Base-by-base conservation (phyloP, 2,797 vertebrate genomes). In the Vipera latastei region DNA sequence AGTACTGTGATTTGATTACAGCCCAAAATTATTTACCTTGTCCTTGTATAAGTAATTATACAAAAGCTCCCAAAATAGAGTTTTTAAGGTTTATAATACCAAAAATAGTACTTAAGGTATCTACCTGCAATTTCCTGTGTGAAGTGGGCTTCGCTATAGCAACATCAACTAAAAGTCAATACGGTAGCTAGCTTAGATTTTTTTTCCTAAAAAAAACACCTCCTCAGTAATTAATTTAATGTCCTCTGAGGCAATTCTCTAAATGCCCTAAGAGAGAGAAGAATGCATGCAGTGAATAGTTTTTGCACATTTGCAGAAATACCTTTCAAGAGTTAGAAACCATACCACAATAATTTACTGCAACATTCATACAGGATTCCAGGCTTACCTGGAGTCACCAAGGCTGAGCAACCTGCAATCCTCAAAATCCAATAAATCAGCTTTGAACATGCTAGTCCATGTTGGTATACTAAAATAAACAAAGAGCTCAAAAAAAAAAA, bases 21-120 rank as follows among this genome's bases (percentile, higher is more conserved):
- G n/a, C 92, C 93, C 93, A 90, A 93, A 92, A 93, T 93, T 93
- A 2, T 78, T 89, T 83, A 14, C 73, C 61, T 89, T 90, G 90
- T 91, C 88, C 2, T n/a, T n/a, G 51, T 53, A 90, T 89, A 20
- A 12, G 1, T 18, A 18, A 16, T 48, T 61, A 13, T 65, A 65
- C 89, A 65, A 65, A 65, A n/a, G 59, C 88, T 53, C 48, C 89
- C 48, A 14, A 89, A 65, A 89, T 48, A 63, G 3, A 63, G 2
- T 61, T 90, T 69, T 90, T 32, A 38, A 90, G 2, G 26, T 78
- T 28, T 51, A 7, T 9, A 55, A n/a, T 28, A 86, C 38, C 69
- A 55, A 83, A 20, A 69, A n/a, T 26, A 59, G 22, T 7, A 8
- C 83, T n/a, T n/a, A 22, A 14, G 18, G 11, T 63, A 85, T 78